phyloP scores from a whole-genome alignment of 1,140 invertebrate genomes.

The Bombus vancouverensis region DNA sequence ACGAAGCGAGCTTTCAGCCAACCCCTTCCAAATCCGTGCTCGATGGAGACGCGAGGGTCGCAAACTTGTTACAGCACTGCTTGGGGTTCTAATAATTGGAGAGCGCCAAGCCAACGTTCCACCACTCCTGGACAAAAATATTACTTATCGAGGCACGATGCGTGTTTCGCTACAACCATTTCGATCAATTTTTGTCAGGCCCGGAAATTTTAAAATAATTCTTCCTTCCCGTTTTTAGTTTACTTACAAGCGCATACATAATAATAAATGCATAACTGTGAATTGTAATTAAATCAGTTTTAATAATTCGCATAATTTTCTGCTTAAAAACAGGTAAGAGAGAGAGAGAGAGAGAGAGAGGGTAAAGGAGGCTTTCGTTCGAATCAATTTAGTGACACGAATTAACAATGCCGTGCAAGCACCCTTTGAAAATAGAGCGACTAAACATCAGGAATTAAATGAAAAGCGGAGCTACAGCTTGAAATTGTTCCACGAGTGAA shows the following conservation, averaged over 20 bases:
- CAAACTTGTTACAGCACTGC: slow-evolving; percentile 52
- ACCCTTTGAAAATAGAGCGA: slow-evolving; percentile 59
- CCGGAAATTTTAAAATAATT: not conserved
- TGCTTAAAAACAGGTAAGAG: not conserved
- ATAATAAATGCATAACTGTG: not conserved
- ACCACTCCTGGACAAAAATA: slow-evolving; percentile 35
- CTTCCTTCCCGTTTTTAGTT: not conserved
- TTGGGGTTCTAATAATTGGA: slow-evolving; percentile 60
- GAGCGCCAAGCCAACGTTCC: slow-evolving; percentile 36
- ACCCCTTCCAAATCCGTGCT: slow-evolving; percentile 53
- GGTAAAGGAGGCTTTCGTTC: not conserved
- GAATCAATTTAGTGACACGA: slow-evolving; percentile 37
- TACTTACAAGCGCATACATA: not conserved
- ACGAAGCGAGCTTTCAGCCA: slow-evolving; percentile 15
- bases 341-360: not conserved
- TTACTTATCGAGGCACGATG: slow-evolving; percentile 16
- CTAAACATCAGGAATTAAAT: slow-evolving; percentile 64
- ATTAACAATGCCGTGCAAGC: slow-evolving; percentile 35
- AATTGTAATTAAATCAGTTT: not conserved
- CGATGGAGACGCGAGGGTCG: slow-evolving; percentile 55
- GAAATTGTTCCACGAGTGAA: slow-evolving; percentile 54
- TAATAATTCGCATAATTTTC: slow-evolving; percentile 41
- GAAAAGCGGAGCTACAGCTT: slow-evolving; percentile 52
- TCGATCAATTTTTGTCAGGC: not conserved
- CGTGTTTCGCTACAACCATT: not conserved